A percentile compares a stretch with the other conserved stretches of the same genome.
These are phyloP conservation scores for Melanotaenia boesemani DNA, from an alignment of 2,797 vertebrate genomes.

Conservation along the genomic window DNA sequence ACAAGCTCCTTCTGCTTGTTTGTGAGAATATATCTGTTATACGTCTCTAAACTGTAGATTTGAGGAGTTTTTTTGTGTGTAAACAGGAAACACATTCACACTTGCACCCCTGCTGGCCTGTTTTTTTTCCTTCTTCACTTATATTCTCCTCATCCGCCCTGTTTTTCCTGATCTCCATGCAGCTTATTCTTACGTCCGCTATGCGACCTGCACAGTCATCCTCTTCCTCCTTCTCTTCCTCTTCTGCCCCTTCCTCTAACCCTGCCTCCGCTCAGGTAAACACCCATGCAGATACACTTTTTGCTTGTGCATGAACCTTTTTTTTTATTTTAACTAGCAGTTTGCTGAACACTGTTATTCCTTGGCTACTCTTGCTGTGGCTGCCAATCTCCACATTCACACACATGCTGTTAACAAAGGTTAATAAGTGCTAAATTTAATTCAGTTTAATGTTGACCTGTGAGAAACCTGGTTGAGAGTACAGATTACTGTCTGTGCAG, in stretches of 20 bases:
- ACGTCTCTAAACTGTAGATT: neutral
- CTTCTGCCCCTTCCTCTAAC: constrained; percentile 81
- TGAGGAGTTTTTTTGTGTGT: neutral
- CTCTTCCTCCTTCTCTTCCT: constrained; percentile 58
- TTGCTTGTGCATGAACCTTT: neutral
- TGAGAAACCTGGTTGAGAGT: too few species aligned
- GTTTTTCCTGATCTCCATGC: constrained; percentile 39
- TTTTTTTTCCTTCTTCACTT: constrained; percentile 14
- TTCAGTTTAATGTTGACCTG: too few species aligned
- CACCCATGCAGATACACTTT: constrained; percentile 13
- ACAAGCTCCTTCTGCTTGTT: too few species aligned
- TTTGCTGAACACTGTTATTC: neutral
- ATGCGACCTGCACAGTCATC: constrained; percentile 77
- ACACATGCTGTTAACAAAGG: too few species aligned
- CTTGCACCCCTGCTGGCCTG: constrained; percentile 25
- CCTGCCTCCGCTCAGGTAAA: constrained; percentile 95
- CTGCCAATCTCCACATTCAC: too few species aligned
- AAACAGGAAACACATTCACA: neutral
- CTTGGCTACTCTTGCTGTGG: neutral
- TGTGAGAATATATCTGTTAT: too few species aligned
- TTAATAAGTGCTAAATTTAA: too few species aligned
- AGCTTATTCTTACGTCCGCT: constrained; percentile 85
- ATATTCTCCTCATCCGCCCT: constrained; percentile 12
- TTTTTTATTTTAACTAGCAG: neutral
- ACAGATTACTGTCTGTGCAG: too few species aligned